A percentile compares a stretch with the other conserved stretches of the same genome.
These are phyloP conservation scores for Zosterops pallidus DNA, from an alignment of 2,113 vertebrate genomes.

Conservation along the genomic window DNA sequence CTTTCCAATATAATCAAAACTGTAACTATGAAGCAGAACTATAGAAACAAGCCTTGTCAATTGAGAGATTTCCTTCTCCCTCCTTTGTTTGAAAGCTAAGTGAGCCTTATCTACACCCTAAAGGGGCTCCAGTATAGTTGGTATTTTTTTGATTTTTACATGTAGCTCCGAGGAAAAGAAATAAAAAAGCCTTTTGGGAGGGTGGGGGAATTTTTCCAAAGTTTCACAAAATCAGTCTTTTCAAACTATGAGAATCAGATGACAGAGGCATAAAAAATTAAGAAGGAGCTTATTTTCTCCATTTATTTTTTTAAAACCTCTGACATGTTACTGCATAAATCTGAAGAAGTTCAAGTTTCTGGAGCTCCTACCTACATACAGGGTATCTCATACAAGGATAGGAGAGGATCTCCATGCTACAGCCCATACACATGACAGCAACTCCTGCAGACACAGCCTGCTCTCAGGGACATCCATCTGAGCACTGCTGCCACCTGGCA, in stretches of 20 bases:
- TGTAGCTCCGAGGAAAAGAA: neutral
- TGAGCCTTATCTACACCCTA: neutral
- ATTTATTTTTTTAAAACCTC: neutral
- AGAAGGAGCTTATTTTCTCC: neutral
- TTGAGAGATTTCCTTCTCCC: neutral
- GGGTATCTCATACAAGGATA: neutral
- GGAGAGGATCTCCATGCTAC: neutral
- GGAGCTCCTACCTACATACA: neutral
- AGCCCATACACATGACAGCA: fast-evolving
- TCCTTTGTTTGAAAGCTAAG: neutral
- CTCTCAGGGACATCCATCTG: fast-evolving
- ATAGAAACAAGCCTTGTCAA: neutral
- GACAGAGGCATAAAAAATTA: neutral
- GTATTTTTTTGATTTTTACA: neutral
- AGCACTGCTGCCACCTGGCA: neutral
- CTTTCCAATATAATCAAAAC: neutral
- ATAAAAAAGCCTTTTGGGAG: neutral
- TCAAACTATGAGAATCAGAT: neutral
- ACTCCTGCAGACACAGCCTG: neutral
- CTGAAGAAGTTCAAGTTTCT: neutral
- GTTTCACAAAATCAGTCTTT: neutral
- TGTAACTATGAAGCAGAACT: neutral
- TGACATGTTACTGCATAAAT: neutral
- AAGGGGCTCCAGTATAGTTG: neutral
- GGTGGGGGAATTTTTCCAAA: neutral